Evolutionary conservation across 2,797 vertebrate genomes (phyloP), one percentile per base, ranked within the genome.

Genomic region (Pangasius mekongensis): DNA sequence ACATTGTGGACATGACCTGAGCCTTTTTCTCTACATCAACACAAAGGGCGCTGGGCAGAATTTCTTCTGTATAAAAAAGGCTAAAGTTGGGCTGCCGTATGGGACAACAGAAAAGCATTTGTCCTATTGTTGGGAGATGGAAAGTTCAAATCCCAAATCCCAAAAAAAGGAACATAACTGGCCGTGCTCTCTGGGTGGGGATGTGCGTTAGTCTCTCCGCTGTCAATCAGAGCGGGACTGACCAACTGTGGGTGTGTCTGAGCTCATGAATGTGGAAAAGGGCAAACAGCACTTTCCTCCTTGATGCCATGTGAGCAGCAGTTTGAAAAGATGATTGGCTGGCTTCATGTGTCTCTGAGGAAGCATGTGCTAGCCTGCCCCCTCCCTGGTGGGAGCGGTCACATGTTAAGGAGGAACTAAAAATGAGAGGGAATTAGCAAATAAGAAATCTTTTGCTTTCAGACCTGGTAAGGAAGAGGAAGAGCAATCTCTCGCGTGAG

Each of bases 401-500:
- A n/a, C 24, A 14, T 76, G 43, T 52, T 76, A n/a, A 14, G 6
- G 24, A 14, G 47, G 10, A 47, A 24, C 11, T 14, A 52, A 11
- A 52, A 7, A 5, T 60, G 20, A 20, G 20, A 2, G 58, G 58
- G 20, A 60, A 22, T 60, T 60, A 5, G 62, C 3, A 64, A 64
- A n/a, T n/a, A 66, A 14, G 11, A n/a, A 13, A n/a, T 47, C 33
- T 81, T 60, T 81, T 52, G 76, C 3, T 6, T 27, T 77, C 95
- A 74, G 94, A 98, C 99, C 98, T 99, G 93, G 98, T 99, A 90
- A 99, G 96, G 91, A 99, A 99, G 89, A 99, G 97, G 93, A 99
- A 99, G 88, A 99, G 98, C 0, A 99, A 97, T 87, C 99, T 96
- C 94, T 99, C 99, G 56, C 98, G 97, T 24, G 99, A 99, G 73